phyloP scores from a whole-genome alignment of 2,888 invertebrate species.

The Lasioglossum oenotherae region DNA sequence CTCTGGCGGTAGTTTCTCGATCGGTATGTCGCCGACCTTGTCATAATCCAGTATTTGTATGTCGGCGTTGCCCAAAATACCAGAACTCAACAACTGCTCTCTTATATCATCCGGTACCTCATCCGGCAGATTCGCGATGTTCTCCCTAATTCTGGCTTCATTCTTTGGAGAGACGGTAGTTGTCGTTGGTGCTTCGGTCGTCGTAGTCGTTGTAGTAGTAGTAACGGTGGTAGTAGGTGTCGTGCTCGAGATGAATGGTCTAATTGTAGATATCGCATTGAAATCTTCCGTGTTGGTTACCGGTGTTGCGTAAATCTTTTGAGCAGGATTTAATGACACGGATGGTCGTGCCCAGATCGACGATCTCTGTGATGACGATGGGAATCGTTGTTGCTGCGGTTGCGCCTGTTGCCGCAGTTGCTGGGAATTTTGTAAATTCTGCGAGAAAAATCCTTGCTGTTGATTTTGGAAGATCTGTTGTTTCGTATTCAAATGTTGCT shows the following conservation, averaged over 20 bases:
- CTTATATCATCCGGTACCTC: slow-evolving; percentile 95
- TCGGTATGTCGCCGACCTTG: slow-evolving; percentile 93
- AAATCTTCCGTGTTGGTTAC: slow-evolving; percentile 72
- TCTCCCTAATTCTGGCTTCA: slow-evolving; percentile 85
- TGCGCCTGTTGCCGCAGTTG: slow-evolving; percentile 80
- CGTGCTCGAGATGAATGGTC: slow-evolving; percentile 85
- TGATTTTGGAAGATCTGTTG: slow-evolving; percentile 78
- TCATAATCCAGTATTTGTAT: slow-evolving; percentile 95
- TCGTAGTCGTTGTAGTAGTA: slow-evolving; percentile 85
- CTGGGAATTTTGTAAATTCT: slow-evolving; percentile 76
- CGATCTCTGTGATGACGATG: slow-evolving; percentile 56
- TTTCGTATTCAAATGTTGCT: slow-evolving; percentile 65
- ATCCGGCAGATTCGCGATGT: slow-evolving; percentile 88
- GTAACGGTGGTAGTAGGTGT: slow-evolving; percentile 85
- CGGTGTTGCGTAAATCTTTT: slow-evolving; percentile 81
- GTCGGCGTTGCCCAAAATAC: slow-evolving; percentile 94
- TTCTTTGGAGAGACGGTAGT: slow-evolving; percentile 85
- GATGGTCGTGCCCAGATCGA: slow-evolving; percentile 80
- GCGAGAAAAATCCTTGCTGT: slow-evolving; percentile 78
- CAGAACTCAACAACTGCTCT: slow-evolving; percentile 92
- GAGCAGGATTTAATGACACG: slow-evolving; percentile 63
- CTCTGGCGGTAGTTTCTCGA: slow-evolving; percentile 93
- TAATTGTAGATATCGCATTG: slow-evolving; percentile 81
- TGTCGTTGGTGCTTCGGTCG: slow-evolving; percentile 77
- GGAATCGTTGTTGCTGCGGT: slow-evolving; percentile 80